phyloP scores from a whole-genome alignment of 2,888 invertebrate genomes.

The Standfussiana lucernea region DNA sequence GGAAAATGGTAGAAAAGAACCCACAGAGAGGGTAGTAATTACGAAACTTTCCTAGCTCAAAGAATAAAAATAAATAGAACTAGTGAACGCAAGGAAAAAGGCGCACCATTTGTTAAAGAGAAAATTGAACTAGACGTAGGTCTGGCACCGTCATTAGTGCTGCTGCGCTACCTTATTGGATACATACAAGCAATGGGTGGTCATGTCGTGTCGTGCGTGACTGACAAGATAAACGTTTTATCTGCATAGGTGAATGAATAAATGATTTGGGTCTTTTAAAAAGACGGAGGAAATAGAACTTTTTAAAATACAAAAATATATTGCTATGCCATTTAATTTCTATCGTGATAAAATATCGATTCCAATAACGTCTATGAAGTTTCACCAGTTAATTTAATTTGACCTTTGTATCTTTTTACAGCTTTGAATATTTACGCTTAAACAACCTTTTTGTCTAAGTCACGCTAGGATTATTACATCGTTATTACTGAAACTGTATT shows the following conservation, averaged over 20 bases:
- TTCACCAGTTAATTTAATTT: neutral
- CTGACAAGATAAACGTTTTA: constrained; percentile 30
- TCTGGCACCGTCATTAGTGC: constrained; percentile 42
- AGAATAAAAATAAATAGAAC: constrained; percentile 69
- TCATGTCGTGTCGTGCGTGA: constrained; percentile 4
- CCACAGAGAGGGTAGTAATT: constrained; percentile 72
- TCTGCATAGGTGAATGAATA: neutral
- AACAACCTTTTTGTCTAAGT: neutral
- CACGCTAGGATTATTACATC: neutral
- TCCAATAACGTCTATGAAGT: neutral
- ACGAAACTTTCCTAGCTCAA: constrained; percentile 73
- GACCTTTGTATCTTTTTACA: neutral
- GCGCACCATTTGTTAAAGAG: constrained; percentile 49
- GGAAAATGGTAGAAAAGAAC: constrained; percentile 44
- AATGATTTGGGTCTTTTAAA: neutral
- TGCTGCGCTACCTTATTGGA: constrained; percentile 15
- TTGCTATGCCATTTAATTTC: neutral
- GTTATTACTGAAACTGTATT: neutral
- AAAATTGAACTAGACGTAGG: constrained; percentile 42
- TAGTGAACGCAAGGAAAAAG: constrained; percentile 62
- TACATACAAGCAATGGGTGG: constrained; percentile 12
- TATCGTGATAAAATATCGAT: neutral
- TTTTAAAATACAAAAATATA: neutral
- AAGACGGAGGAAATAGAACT: neutral
- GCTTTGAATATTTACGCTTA: neutral